These are phyloP conservation scores for Clangula hyemalis DNA, from an alignment of 2,797 vertebrate genomes.

Conservation along the genomic window DNA sequence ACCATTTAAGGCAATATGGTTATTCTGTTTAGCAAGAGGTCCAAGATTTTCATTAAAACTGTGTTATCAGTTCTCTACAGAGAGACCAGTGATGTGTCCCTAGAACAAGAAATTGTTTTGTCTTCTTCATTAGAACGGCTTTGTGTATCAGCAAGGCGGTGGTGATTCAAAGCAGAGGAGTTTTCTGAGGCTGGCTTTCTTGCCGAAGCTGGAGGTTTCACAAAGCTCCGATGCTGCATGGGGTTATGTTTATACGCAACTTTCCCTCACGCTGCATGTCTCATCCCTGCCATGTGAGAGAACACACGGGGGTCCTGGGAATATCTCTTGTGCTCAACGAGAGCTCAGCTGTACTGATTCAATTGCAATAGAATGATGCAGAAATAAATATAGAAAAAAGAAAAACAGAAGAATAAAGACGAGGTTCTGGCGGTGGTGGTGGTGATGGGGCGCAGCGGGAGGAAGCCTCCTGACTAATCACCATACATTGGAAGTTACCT, in stretches of 20 bases:
- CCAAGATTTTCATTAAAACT: background rate
- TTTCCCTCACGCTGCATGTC: slow-evolving; percentile 20
- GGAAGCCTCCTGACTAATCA: background rate
- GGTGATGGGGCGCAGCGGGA: background rate
- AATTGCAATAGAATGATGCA: slow-evolving; percentile 35
- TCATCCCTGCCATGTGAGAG: slow-evolving; percentile 40
- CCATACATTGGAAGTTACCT: background rate
- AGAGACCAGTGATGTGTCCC: background rate
- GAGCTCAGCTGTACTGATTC: background rate
- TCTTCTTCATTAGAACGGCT: background rate
- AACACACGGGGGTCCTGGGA: slow-evolving; percentile 38
- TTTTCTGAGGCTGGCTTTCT: background rate
- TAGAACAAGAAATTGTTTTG: background rate
- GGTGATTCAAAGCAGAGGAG: background rate
- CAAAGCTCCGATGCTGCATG: background rate
- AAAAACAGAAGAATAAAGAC: background rate
- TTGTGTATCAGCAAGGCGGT: background rate
- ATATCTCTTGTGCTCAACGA: slow-evolving; percentile 30
- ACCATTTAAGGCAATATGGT: background rate
- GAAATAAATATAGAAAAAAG: no score
- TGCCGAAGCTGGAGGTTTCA: slow-evolving; percentile 6
- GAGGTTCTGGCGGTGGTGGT: background rate
- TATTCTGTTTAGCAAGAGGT: background rate
- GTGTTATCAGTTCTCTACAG: background rate
- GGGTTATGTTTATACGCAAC: background rate